Evolutionary conservation across 1,140 invertebrate species (phyloP).

Genomic region (Listronotus bonariensis): DNA sequence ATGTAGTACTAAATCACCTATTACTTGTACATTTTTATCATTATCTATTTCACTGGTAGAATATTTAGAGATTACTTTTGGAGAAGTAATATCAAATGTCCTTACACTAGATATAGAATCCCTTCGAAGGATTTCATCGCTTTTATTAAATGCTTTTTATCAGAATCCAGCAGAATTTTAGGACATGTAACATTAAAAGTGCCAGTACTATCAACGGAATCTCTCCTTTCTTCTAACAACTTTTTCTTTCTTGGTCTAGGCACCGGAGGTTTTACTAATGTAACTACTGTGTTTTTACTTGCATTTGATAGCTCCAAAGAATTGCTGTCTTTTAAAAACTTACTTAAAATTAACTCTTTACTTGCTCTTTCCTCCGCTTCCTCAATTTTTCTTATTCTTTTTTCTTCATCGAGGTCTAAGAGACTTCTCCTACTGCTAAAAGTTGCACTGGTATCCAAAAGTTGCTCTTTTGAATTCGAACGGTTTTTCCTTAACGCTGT

Average conservation of each 20-base stretch:
- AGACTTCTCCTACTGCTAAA: no score
- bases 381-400: conserved; percentile 14
- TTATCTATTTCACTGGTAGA: no score
- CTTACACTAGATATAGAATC: neutral
- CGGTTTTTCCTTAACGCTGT: conserved; percentile 24
- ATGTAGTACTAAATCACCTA: conserved; percentile 21
- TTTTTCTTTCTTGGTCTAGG: conserved; percentile 39
- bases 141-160: neutral
- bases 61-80: neutral
- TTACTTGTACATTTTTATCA: conserved; percentile 21
- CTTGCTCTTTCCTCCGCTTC: conserved; percentile 13
- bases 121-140: neutral
- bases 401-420: conserved; percentile 6
- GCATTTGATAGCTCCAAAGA: neutral
- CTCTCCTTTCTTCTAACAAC: conserved; percentile 12
- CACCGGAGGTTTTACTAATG: conserved; percentile 31
- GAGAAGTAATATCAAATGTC: conserved; percentile 5
- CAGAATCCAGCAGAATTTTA: conserved; percentile 12
- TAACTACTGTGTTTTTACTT: neutral
- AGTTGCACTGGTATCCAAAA: no score
- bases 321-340: conserved; percentile 36
- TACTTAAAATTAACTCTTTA: conserved; percentile 42
- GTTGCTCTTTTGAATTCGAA: neutral
- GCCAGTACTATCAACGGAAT: conserved; percentile 15
- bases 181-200: conserved; percentile 34